Evolutionary conservation across 2,113 vertebrate genomes (phyloP).

Genomic region (Piprites chloris): DNA sequence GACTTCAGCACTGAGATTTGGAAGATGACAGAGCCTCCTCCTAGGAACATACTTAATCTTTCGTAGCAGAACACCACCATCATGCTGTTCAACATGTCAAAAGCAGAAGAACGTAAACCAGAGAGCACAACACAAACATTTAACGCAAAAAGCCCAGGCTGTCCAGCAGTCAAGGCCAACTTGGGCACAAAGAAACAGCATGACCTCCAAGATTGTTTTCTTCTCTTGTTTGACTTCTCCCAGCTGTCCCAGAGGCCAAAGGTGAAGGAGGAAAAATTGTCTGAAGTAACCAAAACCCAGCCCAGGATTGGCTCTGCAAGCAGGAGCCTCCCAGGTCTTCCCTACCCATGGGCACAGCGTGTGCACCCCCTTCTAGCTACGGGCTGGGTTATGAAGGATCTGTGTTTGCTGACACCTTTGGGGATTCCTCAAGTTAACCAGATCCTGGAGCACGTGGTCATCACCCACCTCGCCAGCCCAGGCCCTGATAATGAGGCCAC

Average conservation of each 20-base stretch:
- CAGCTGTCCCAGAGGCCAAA: not conserved
- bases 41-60: not conserved
- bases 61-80: not conserved
- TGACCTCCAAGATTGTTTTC: not conserved
- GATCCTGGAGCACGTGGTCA: accelerated
- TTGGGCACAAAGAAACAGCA: not conserved
- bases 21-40: not conserved
- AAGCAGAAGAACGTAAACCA: not conserved
- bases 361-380: too few species aligned
- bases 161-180: not conserved
- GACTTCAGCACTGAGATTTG: not conserved
- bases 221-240: not conserved
- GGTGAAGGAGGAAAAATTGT: not conserved
- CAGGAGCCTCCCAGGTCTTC: not conserved
- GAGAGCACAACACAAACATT: not conserved
- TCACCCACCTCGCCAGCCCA: not conserved
- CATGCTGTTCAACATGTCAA: accelerated
- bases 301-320: not conserved
- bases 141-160: not conserved
- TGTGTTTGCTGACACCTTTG: not conserved
- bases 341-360: not conserved
- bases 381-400: not conserved
- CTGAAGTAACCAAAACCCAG: not conserved
- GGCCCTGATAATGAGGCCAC: not conserved
- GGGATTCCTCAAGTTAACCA: not conserved